Evolutionary conservation across 2,888 invertebrate genomes (phyloP).

Genomic region (Trimorus sp.): DNA sequence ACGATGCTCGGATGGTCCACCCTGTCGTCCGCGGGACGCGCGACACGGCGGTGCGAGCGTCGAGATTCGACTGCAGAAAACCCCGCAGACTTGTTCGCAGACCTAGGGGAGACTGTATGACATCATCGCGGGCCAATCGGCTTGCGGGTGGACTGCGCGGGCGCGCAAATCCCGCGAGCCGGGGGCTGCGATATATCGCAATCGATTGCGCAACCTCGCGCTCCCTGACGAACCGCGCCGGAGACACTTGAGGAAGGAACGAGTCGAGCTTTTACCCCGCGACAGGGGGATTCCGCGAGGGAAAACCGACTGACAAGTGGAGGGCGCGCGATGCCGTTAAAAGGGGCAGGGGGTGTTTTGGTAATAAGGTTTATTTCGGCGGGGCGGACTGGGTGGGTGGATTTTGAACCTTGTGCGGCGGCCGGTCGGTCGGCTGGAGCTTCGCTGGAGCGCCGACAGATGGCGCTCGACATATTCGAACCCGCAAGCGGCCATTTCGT

Average conservation of each 20-base stretch:
- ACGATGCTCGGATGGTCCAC: conserved; percentile 4
- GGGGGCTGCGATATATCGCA: conserved; percentile 79
- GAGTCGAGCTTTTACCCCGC: conserved; percentile 54
- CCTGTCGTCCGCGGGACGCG: conserved; percentile 66
- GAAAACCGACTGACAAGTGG: conserved; percentile 14
- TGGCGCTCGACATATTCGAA: no score
- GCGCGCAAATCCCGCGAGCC: conserved; percentile 66
- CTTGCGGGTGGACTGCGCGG: conserved; percentile 65
- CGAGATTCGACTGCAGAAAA: conserved; percentile 80
- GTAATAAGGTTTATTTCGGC: conserved; percentile 8
- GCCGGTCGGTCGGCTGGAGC: not conserved
- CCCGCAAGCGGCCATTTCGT: no score
- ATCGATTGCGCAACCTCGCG: conserved; percentile 78
- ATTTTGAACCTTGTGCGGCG: not conserved
- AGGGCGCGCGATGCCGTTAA: conserved; percentile 3
- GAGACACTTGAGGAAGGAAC: conserved; percentile 53
- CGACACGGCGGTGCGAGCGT: conserved; percentile 78
- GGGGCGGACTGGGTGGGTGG: not conserved
- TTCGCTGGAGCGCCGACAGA: conserved; percentile 2
- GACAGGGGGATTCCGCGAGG: conserved; percentile 28
- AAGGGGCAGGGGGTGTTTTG: no score
- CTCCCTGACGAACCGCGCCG: conserved; percentile 68
- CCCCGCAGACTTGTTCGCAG: conserved; percentile 80
- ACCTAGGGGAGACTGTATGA: conserved; percentile 80
- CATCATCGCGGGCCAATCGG: conserved; percentile 79